These are phyloP conservation scores for Oophaga sylvatica DNA, from an alignment of 2,797 vertebrate genomes.

Conservation along the genomic window DNA sequence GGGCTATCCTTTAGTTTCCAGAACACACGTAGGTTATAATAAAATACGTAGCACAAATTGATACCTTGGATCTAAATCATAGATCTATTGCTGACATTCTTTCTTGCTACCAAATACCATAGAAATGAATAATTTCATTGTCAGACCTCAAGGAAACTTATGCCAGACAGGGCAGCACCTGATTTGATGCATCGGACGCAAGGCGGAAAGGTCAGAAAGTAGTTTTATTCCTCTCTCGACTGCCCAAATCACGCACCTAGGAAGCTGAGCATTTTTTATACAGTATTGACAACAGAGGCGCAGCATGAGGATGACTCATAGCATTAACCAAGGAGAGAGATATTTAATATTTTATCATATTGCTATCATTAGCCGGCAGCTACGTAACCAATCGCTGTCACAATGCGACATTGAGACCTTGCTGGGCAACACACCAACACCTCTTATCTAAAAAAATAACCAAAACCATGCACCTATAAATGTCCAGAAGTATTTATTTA, in stretches of 20 bases:
- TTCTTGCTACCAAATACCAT: not conserved
- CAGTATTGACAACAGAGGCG: slow-evolving; percentile 37
- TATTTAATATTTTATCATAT: slow-evolving; percentile 46
- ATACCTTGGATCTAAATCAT: not conserved
- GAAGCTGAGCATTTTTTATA: slow-evolving; percentile 28
- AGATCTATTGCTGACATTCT: not conserved
- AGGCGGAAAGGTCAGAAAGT: slow-evolving; percentile 12
- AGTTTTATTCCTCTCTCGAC: not conserved
- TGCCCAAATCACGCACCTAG: slow-evolving; percentile 23
- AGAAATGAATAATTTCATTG: slow-evolving; percentile 2
- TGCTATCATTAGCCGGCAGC: slow-evolving; percentile 32
- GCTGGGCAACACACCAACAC: not conserved
- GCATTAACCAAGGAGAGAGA: slow-evolving; percentile 31
- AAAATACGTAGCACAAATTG: not conserved
- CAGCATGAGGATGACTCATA: slow-evolving; percentile 51
- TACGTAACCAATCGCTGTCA: slow-evolving; percentile 26
- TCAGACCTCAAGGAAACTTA: not conserved
- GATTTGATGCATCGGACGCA: slow-evolving; percentile 8
- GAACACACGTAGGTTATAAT: not conserved
- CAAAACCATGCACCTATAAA: not conserved
- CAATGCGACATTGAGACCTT: slow-evolving; percentile 10
- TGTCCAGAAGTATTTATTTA: not conserved
- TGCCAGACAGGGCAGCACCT: not conserved
- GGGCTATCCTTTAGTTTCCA: not conserved
- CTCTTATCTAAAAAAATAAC: not conserved